Percentiles rank a stretch among this genome's conserved stretches.
phyloP scores from a whole-genome alignment of 2,888 invertebrate species.

The Heliconius cydno region DNA sequence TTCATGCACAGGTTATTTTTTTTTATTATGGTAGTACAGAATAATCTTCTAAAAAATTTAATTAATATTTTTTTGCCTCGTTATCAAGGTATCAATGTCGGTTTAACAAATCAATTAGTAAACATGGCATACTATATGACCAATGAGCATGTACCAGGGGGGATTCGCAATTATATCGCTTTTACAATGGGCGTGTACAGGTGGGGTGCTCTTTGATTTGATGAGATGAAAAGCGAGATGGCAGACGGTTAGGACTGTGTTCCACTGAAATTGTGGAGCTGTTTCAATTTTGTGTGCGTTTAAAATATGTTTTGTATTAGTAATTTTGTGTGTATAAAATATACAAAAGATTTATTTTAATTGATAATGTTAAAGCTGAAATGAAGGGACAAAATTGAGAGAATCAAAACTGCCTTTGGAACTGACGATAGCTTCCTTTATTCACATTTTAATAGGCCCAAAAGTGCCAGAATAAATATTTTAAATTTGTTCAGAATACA shows the following conservation, averaged over 20 bases:
- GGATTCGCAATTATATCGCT: conserved; percentile 64
- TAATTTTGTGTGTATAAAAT: not conserved
- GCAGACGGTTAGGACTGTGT: conserved; percentile 27
- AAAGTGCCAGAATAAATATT: not conserved
- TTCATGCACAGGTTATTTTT: not conserved
- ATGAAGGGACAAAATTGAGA: no score
- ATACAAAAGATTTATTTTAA: not conserved
- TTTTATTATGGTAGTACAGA: not conserved
- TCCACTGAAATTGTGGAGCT: conserved; percentile 2
- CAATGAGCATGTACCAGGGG: conserved; percentile 47
- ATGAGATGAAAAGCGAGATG: conserved; percentile 41
- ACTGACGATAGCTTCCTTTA: not conserved
- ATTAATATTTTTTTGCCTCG: not conserved
- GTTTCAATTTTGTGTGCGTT: not conserved
- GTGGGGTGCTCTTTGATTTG: conserved; percentile 58
- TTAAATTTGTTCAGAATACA: not conserved
- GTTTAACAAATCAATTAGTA: conserved; percentile 40
- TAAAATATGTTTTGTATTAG: not conserved
- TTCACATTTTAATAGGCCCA: not conserved
- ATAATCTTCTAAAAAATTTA: not conserved
- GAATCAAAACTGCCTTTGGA: not conserved
- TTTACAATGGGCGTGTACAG: conserved; percentile 61
- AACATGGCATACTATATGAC: conserved; percentile 25
- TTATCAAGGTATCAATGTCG: conserved; percentile 31
- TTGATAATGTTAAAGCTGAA: not conserved